Evolutionary conservation across 35 echinoderm and acorn worm genomes (phyloP), one percentile per base, ranked within the genome.

Genomic region (Ophioderma brevispina): DNA sequence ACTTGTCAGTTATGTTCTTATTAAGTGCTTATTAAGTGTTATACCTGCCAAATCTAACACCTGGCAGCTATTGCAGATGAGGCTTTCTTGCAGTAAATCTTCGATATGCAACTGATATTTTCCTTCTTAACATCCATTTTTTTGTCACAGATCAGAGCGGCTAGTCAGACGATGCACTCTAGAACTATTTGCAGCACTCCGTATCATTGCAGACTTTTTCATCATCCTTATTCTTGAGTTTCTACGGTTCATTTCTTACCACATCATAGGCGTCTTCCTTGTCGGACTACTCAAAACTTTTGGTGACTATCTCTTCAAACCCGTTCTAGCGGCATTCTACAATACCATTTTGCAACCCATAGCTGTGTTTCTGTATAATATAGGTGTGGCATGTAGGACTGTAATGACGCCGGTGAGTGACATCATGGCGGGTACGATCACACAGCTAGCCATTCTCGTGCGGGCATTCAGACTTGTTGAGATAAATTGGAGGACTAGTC

Each of bases 161-260:
- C n/a, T 89, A 18, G 86, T 94, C 70, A 39, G 92, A 15, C 55
- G 86, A 14, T 81, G 92, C 63, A 70, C 75, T 17, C 59, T 75
- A 23, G 92, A 94, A 86, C 13, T 94, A 35, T 94, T 94, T 31
- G 85, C 86, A 25, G 80, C 92, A 23, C 40, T 89, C 0, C 86
- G 92, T 80, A 94, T 94, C 87, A 34, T 94, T 19, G 92, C 82
- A 0, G 92, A 94, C 80, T 94, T 94, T 31, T 35, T 94, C 38
- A 55, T 94, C 59, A 89, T 94, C 18, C 33, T 94, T 30, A 31
- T 94, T 0, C 75, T 94, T 17, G 92, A 94, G 37, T 64, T 75
- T 21, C 41, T 89, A 17, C 86, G 92, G 4, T 94, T 94, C 49
- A 25, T 94, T 28, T 35, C 81, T 0, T 94, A 89, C 80, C 88